Evolutionary conservation across 2,888 invertebrate genomes (phyloP), one percentile per base, ranked within the genome.

Genomic region (Mimas tiliae): DNA sequence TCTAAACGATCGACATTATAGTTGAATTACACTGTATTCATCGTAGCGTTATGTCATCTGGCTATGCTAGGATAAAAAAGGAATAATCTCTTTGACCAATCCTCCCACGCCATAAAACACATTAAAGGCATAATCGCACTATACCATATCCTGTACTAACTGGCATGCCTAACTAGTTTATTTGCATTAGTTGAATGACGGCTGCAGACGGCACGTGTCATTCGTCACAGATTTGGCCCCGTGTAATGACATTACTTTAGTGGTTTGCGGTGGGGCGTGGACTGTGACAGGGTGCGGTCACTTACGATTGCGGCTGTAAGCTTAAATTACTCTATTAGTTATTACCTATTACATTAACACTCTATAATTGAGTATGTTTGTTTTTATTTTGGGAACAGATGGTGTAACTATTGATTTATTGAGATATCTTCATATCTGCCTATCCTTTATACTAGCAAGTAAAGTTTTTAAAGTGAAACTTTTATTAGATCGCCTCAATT

Each of bases 171-270:
- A 45, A 50, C 19, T 21, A 51, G 21, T 65, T 47, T 62, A 62
- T 62, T 34, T 50, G 50, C 58, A 64, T 64, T 64, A 64, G 52
- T 45, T 50, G 27, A 27, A 27, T 27, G 47, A 55, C 33, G 55
- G 34, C 38, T 51, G 47, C 62, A 52, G 45, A 72, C 65, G 72
- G 74, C 85, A 82, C 81, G 83, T 83, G 85, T 75, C 83, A 83
- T 86, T 87, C 84, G 88, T 87, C 84, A 87, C 87, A 85, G 87
- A 85, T 87, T 84, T 85, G 69, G 74, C 74, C 74, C 80, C 86
- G 81, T 89, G 86, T 87, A 89, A 90, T 86, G 84, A 78, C 82
- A 83, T 85, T 84, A 84, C 82, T 82, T 80, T 76, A 79, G 85
- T 78, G 85, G 85, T 73, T 80, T 86, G 88, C 70, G 85, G 85